Percentiles rank a stretch among this genome's conserved stretches.
phyloP scores from a whole-genome alignment of 1,140 invertebrate species.

The Xylocopa sonorina region DNA sequence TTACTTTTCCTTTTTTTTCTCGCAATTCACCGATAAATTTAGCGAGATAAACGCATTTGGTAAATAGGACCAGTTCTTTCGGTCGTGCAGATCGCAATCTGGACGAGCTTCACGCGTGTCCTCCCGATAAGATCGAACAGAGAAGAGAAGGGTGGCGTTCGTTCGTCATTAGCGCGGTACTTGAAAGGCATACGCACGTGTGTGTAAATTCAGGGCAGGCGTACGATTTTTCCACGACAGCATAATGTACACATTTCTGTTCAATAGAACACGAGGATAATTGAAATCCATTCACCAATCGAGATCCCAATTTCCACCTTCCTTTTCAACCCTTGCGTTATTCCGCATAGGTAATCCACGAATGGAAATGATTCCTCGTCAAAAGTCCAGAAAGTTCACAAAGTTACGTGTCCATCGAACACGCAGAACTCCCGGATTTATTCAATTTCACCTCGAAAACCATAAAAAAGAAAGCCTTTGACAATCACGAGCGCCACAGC shows the following conservation, averaged over 20 bases:
- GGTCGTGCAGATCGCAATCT: conserved; percentile 4
- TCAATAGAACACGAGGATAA: not conserved
- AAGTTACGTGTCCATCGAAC: not conserved
- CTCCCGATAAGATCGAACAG: not conserved
- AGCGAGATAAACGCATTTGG: not conserved
- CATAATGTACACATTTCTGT: too few species aligned
- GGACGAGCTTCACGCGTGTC: conserved; percentile 9
- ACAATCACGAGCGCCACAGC: not conserved
- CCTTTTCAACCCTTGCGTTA: not conserved
- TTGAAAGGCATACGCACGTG: not conserved
- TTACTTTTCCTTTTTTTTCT: too few species aligned
- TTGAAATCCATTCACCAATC: not conserved
- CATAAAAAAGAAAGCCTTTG: not conserved
- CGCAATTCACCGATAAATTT: not conserved
- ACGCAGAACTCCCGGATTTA: too few species aligned
- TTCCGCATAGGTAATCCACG: not conserved
- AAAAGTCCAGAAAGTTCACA: not conserved
- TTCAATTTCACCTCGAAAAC: not conserved
- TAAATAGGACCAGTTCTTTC: not conserved
- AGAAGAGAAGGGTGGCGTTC: not conserved
- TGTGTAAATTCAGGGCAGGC: not conserved
- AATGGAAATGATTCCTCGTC: not conserved
- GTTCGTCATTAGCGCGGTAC: too few species aligned
- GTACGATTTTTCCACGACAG: not conserved
- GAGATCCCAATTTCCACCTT: not conserved